Evolutionary conservation across 2,797 vertebrate species (phyloP).

Genomic region (Siniperca obscura): DNA sequence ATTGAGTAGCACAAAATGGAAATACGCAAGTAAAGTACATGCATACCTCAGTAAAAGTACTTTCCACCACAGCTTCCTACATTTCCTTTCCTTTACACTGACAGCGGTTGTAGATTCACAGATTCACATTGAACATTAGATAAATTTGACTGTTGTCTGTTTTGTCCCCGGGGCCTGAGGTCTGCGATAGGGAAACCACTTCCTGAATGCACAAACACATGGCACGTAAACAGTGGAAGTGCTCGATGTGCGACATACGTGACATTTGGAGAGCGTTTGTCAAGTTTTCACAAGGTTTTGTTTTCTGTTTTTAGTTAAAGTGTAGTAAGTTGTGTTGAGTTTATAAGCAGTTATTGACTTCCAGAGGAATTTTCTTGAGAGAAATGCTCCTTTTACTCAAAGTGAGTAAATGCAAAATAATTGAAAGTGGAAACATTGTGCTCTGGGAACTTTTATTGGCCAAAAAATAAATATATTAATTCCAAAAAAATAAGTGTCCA

Average conservation of each 20-base stretch:
- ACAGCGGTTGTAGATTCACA: neutral
- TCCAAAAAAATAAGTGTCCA: no score
- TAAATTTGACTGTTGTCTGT: neutral
- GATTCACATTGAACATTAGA: neutral
- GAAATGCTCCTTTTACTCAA: no score
- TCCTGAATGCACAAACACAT: slow-evolving; percentile 43
- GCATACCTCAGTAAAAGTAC: neutral
- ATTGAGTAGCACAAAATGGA: neutral
- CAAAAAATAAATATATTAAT: no score
- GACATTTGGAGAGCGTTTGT: slow-evolving; percentile 11
- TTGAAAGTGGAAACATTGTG: accelerated
- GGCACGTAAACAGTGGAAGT: slow-evolving; percentile 34
- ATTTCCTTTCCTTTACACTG: neutral
- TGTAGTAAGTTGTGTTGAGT: no score
- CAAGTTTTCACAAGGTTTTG: neutral
- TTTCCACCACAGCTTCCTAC: neutral
- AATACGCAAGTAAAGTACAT: neutral
- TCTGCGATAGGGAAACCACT: slow-evolving; percentile 43
- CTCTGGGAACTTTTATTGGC: no score
- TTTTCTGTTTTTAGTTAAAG: neutral
- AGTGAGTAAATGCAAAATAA: no score
- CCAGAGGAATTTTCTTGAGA: no score
- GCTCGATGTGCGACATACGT: slow-evolving; percentile 15
- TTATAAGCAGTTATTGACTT: no score
- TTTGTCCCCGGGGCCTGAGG: slow-evolving; percentile 20